Conservation (phyloP, 2,797 vertebrate genomes). For the Eupleurogrammus muticus region DNA sequence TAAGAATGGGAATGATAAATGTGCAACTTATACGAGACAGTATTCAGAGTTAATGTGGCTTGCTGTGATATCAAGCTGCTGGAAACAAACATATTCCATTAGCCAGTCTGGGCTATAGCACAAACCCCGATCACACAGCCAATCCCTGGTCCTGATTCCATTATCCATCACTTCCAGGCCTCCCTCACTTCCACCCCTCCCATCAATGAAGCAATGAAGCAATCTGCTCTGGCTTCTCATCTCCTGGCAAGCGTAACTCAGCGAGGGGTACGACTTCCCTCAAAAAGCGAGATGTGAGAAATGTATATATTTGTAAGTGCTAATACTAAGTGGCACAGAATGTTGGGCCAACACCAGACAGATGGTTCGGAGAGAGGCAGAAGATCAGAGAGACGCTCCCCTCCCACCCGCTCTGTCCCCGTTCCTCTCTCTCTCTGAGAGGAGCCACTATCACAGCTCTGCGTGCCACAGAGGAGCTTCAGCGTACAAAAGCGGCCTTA, state of each 20-base stretch:
- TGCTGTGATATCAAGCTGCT: conserved; percentile 62
- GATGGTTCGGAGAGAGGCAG: conserved; percentile 77
- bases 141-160: conserved; percentile 48
- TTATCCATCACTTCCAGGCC: conserved; percentile 48
- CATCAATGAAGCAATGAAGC: conserved; percentile 47
- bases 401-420: conserved; percentile 53
- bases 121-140: conserved; percentile 58
- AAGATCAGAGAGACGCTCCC: conserved; percentile 72
- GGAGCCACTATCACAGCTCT: conserved; percentile 61
- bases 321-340: conserved; percentile 70
- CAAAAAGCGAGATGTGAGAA: conserved; percentile 70
- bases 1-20: conserved; percentile 37
- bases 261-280: conserved; percentile 57
- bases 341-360: conserved; percentile 72
- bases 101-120: conserved; percentile 52
- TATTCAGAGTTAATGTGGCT: conserved; percentile 59
- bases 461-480: conserved; percentile 54
- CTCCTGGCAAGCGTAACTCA: conserved; percentile 60
- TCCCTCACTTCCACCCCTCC: conserved; percentile 3
- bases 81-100: conserved; percentile 67
- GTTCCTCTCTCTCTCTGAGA: conserved; percentile 58
- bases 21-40: conserved; percentile 28
- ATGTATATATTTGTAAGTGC: conserved; percentile 81
- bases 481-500: conserved; percentile 61
- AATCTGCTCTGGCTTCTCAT: conserved; percentile 74